Conservation (phyloP, 2,113 vertebrate species). For the Microcebus griseorufus region DNA sequence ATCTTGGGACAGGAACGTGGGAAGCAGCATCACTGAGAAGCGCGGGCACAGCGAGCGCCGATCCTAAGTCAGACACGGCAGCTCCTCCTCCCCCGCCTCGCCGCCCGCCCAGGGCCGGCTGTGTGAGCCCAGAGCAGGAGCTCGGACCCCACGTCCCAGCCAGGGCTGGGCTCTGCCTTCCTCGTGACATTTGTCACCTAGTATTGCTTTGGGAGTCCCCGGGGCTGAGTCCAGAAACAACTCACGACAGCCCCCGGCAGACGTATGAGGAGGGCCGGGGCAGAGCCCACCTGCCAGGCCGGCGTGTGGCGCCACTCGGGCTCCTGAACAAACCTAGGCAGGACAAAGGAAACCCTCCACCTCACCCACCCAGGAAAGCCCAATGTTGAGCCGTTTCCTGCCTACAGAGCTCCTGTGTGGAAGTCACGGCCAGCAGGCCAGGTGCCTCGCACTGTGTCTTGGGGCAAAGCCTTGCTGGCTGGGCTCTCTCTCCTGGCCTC, state of each 20-base stretch:
- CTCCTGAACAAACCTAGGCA: not conserved
- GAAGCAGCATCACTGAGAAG: not conserved
- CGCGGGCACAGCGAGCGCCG: not conserved
- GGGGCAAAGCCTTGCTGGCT: not conserved
- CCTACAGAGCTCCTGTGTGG: not conserved
- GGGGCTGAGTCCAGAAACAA: accelerated
- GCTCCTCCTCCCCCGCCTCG: not conserved
- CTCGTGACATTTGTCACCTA: accelerated
- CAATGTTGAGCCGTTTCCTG: accelerated
- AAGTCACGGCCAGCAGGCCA: not conserved
- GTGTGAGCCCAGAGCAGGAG: not conserved
- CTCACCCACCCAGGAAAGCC: not conserved
- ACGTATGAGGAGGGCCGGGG: not conserved
- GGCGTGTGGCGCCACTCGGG: accelerated
- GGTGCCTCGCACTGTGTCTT: too few relatives aligned
- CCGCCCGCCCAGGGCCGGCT: not conserved
- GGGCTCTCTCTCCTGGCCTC: not conserved
- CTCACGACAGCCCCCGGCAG: accelerated
- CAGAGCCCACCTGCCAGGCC: not conserved
- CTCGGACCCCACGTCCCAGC: accelerated
- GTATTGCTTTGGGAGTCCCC: accelerated
- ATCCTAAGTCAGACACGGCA: not conserved
- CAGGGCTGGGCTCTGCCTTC: not conserved
- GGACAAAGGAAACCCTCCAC: not conserved
- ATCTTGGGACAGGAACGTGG: not conserved